Conservation (phyloP, 2,113 vertebrate species). For the Grammomys dolichurus region DNA sequence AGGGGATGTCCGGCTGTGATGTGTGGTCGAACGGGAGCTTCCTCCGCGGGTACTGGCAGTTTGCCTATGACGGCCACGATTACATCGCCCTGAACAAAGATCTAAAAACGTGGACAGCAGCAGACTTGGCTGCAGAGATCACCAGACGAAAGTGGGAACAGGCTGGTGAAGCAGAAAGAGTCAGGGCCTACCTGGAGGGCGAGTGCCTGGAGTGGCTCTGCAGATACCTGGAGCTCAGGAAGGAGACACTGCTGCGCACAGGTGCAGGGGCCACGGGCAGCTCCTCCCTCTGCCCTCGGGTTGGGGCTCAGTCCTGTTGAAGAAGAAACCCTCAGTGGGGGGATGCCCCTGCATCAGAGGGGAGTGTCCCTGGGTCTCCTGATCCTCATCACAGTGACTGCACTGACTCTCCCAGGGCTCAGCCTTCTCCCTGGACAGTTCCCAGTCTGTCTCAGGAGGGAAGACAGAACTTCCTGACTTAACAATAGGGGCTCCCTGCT, state of each 20-base stretch:
- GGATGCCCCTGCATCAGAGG: neutral
- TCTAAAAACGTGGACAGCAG: neutral
- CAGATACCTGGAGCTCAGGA: neutral
- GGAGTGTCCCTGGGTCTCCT: too few species aligned
- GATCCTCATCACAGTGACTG: too few species aligned
- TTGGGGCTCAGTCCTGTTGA: neutral
- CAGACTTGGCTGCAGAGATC: rapidly evolving
- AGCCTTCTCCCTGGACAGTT: too few species aligned
- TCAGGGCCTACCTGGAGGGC: neutral
- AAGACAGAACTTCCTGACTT: too few species aligned
- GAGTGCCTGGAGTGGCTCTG: neutral
- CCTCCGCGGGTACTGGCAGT: rapidly evolving
- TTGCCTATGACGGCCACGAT: neutral
- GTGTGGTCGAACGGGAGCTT: rapidly evolving
- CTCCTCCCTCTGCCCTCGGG: neutral
- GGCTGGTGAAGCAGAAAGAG: rapidly evolving
- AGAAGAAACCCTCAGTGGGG: neutral
- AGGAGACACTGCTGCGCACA: neutral
- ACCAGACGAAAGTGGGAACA: neutral
- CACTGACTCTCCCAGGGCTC: too few species aligned
- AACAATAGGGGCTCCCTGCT: too few species aligned
- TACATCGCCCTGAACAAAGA: conserved; percentile 11
- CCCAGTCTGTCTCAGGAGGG: rapidly evolving
- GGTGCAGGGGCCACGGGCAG: neutral
- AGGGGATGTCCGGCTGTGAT: neutral